Evolutionary conservation across 2,888 invertebrate genomes (phyloP).

Genomic region (Ferdinandea cuprea): DNA sequence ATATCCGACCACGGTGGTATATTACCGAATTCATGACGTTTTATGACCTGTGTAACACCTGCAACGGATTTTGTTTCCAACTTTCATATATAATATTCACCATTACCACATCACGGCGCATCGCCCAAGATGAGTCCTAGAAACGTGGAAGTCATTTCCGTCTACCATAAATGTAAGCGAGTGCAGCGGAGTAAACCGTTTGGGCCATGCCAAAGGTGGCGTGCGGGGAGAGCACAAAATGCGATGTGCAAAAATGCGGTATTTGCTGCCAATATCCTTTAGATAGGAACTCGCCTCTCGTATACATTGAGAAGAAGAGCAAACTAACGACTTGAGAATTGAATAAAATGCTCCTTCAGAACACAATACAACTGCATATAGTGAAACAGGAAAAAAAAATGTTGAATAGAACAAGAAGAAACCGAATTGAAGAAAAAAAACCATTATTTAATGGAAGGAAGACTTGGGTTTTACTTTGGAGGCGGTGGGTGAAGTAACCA

Average conservation of each 20-base stretch:
- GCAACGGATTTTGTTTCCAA: slow-evolving; percentile 49
- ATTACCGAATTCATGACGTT: slow-evolving; percentile 70
- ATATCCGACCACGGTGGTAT: slow-evolving; percentile 45
- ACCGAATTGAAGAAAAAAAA: slow-evolving; percentile 30
- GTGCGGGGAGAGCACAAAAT: slow-evolving; percentile 23
- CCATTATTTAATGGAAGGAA: slow-evolving; percentile 16
- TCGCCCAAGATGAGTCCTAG: not conserved
- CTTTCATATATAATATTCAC: no score
- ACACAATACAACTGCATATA: slow-evolving; percentile 46
- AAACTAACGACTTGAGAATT: slow-evolving; percentile 64
- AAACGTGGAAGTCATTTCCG: slow-evolving; percentile 1
- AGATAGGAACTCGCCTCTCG: slow-evolving; percentile 10
- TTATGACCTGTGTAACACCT: slow-evolving; percentile 74
- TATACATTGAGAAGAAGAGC: slow-evolving; percentile 17
- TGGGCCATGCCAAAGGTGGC: slow-evolving; percentile 3
- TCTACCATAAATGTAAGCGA: slow-evolving; percentile 16
- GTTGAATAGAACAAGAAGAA: slow-evolving; percentile 37
- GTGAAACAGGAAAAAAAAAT: slow-evolving; percentile 32
- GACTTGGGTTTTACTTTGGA: slow-evolving; percentile 20
- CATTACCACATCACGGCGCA: not conserved
- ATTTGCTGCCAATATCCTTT: slow-evolving; percentile 68
- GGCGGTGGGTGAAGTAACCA: not conserved
- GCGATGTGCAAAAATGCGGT: slow-evolving; percentile 70
- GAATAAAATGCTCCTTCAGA: slow-evolving; percentile 61
- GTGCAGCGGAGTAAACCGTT: not conserved